Percentiles rank a stretch among this genome's conserved stretches.
Evolutionary conservation across 2,797 vertebrate species (phyloP).

Genomic region (Phalanger gymnotis): DNA sequence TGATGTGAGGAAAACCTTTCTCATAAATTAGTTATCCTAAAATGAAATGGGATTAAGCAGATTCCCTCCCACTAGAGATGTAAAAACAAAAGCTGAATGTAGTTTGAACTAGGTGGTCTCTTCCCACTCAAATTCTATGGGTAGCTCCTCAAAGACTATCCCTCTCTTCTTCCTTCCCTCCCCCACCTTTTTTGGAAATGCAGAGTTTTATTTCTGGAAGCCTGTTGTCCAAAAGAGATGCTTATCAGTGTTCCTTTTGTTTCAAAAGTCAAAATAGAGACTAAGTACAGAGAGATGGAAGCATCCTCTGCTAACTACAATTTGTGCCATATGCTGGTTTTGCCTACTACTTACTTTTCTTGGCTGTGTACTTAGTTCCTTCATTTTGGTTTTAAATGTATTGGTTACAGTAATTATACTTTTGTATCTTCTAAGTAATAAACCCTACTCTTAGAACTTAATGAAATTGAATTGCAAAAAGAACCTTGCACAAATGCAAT

Average conservation of each 20-base stretch:
- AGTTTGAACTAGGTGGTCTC: not conserved
- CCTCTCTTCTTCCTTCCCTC: not conserved
- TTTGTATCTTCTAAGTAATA: not conserved
- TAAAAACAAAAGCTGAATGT: not conserved
- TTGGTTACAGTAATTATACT: not conserved
- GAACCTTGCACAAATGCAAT: not conserved
- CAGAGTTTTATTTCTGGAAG: not conserved
- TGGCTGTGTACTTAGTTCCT: not conserved
- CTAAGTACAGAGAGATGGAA: not conserved
- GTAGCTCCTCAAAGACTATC: not conserved
- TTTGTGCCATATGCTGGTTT: not conserved
- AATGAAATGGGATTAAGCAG: not conserved
- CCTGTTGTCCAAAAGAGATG: not conserved
- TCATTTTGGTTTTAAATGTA: not conserved
- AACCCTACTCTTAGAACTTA: not conserved
- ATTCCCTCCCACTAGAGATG: not conserved
- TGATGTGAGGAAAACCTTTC: not conserved
- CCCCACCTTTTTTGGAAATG: not conserved
- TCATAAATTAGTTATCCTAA: not conserved
- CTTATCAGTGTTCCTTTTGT: not conserved
- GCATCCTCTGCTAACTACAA: not conserved
- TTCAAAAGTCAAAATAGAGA: not conserved
- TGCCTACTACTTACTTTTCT: not conserved
- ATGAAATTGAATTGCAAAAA: not conserved
- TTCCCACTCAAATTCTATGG: not conserved